phyloP scores from a whole-genome alignment of 2,113 vertebrate genomes.

The Mastomys natalensis region DNA sequence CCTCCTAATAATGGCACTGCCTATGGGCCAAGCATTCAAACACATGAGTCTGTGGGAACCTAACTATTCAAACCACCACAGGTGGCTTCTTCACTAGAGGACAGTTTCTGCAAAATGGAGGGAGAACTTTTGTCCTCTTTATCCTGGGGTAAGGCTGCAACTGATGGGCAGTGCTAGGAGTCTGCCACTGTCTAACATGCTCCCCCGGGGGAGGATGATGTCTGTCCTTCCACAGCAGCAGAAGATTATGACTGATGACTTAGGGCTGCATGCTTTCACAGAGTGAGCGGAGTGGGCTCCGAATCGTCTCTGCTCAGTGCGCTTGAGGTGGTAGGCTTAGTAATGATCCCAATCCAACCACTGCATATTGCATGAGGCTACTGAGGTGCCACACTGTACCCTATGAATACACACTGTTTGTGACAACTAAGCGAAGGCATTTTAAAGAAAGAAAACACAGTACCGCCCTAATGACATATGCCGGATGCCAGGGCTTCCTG shows the following conservation, averaged over 20 bases:
- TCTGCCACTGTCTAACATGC: background rate
- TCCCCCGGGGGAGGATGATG: background rate
- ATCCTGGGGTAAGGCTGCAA: background rate
- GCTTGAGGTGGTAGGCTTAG: no score
- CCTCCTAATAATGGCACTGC: no score
- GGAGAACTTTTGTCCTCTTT: accelerated
- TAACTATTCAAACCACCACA: no score
- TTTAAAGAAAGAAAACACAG: background rate
- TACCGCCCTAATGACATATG: background rate
- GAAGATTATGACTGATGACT: no score
- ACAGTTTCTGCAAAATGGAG: background rate
- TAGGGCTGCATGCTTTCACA: background rate
- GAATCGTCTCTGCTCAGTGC: no score
- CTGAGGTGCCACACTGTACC: background rate
- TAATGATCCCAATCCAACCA: no score
- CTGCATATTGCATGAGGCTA: no score
- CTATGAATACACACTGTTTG: background rate
- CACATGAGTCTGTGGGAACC: no score
- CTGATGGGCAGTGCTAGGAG: background rate
- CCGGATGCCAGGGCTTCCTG: background rate
- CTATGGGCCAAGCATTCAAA: no score
- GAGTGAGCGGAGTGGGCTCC: background rate
- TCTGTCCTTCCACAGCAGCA: background rate
- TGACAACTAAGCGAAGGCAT: no score
- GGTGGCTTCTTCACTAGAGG: background rate